These are phyloP conservation scores for Bolborhynchus lineola DNA, from an alignment of 2,113 vertebrate genomes.

Conservation along the genomic window DNA sequence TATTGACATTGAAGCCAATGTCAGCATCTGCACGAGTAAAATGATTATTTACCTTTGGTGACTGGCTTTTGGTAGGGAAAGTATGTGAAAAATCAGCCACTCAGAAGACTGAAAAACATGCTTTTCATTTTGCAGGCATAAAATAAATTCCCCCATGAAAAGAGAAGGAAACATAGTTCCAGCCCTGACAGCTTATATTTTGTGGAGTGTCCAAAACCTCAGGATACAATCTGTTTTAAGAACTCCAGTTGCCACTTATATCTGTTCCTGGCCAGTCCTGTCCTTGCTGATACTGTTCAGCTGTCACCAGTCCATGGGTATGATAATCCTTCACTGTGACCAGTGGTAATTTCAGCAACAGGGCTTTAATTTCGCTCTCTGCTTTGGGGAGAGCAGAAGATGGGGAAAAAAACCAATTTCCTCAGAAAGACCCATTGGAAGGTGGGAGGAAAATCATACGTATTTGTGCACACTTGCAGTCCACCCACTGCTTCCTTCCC, in stretches of 20 bases:
- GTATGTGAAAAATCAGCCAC: background rate
- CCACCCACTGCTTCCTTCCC: conserved; percentile 58
- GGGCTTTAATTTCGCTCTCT: background rate
- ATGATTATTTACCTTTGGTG: background rate
- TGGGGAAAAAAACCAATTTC: background rate
- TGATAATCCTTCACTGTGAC: rapidly evolving
- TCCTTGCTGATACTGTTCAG: background rate
- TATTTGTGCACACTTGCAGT: conserved; percentile 4
- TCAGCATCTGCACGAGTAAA: background rate
- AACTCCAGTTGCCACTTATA: background rate
- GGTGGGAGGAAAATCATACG: background rate
- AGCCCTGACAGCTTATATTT: background rate
- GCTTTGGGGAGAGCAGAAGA: background rate
- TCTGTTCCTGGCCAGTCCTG: background rate
- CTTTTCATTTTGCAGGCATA: background rate
- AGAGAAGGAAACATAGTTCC: background rate
- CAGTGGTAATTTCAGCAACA: rapidly evolving
- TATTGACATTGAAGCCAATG: background rate
- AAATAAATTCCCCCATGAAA: background rate
- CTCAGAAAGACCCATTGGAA: background rate
- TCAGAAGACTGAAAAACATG: background rate
- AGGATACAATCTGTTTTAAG: background rate
- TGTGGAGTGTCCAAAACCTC: background rate
- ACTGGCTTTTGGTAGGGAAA: background rate
- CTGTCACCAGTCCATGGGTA: background rate